Conservation (phyloP, 1,140 invertebrate genomes). For the Lepidurus arcticus region DNA sequence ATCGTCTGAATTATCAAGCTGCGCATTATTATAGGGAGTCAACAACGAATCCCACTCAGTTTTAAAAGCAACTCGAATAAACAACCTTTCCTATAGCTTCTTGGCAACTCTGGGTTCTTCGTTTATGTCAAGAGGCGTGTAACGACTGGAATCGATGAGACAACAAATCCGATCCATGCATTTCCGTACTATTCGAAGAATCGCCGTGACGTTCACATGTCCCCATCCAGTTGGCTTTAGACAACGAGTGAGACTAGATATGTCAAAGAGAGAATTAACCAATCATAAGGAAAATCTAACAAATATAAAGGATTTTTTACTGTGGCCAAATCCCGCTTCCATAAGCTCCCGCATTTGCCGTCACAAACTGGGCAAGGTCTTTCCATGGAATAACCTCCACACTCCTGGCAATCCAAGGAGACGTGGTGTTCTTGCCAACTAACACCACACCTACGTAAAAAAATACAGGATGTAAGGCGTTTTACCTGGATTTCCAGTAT, state of each 20-base stretch:
- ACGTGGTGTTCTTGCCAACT: conserved; percentile 74
- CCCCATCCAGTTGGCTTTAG: not conserved
- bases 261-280: not conserved
- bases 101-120: not conserved
- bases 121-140: not conserved
- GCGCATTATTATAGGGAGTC: not conserved
- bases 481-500: not conserved
- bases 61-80: conserved; percentile 6
- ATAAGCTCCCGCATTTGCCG: conserved; percentile 63
- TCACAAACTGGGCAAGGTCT: conserved; percentile 71
- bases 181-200: not conserved
- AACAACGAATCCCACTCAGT: conserved; percentile 3
- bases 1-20: not conserved
- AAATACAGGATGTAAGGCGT: conserved; percentile 31
- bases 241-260: not conserved
- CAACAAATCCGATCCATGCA: not conserved
- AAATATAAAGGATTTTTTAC: conserved; percentile 44
- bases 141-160: conserved; percentile 8
- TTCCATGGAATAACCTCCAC: conserved; percentile 70
- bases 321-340: conserved; percentile 71
- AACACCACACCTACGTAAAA: conserved; percentile 61
- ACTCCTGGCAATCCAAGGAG: conserved; percentile 71
- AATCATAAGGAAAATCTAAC: not conserved
- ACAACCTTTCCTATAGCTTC: not conserved
- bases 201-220: not conserved